These are phyloP conservation scores for Apeltes quadracus DNA, from an alignment of 2,113 vertebrate genomes.

Conservation along the genomic window DNA sequence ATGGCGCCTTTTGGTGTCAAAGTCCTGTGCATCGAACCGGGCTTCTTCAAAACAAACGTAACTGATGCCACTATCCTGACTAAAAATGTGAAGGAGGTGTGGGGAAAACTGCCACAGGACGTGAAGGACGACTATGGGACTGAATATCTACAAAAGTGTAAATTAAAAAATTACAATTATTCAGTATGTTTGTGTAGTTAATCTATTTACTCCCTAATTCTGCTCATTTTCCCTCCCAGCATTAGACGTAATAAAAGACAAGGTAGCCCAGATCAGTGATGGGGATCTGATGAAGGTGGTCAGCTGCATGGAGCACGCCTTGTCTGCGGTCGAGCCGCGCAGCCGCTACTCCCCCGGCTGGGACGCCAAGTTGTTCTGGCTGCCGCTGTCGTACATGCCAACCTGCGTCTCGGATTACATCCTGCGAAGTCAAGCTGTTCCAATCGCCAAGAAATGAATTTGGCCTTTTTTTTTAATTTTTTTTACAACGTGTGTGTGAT, in stretches of 20 bases:
- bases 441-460: conserved; percentile 65
- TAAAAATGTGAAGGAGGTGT: conserved; percentile 64
- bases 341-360: conserved; percentile 84
- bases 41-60: conserved; percentile 82
- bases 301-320: conserved; percentile 86
- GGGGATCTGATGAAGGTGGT: conserved; percentile 85
- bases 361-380: conserved; percentile 87
- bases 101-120: conserved; percentile 79
- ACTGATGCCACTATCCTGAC: conserved; percentile 61
- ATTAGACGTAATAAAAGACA: conserved; percentile 51
- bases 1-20: conserved; percentile 85
- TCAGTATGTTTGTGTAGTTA: not conserved
- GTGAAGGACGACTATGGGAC: conserved; percentile 74
- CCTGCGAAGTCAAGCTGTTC: conserved; percentile 57
- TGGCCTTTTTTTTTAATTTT: not conserved
- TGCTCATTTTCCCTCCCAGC: conserved; percentile 55
- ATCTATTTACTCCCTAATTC: not conserved
- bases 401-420: conserved; percentile 75
- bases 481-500: not conserved
- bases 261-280: conserved; percentile 70
- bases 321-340: conserved; percentile 80
- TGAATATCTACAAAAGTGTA: conserved; percentile 71
- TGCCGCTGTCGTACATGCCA: conserved; percentile 85
- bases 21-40: conserved; percentile 83
- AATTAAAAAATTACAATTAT: not conserved